A percentile compares a stretch with the other conserved stretches of the same genome.
These are phyloP conservation scores for Argyrosomus regius DNA, from an alignment of 2,797 vertebrate genomes.

Conservation along the genomic window DNA sequence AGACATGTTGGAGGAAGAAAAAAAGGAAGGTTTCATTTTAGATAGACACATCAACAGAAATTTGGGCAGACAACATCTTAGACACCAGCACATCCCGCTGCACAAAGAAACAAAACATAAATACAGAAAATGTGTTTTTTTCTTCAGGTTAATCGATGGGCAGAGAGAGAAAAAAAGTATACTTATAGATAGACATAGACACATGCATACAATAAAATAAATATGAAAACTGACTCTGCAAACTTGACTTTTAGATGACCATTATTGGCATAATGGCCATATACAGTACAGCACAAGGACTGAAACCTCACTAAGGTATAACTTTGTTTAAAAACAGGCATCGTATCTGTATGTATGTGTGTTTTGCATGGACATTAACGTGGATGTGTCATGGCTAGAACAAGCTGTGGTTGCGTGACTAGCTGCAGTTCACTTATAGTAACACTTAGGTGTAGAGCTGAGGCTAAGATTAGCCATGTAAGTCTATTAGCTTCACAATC, in stretches of 20 bases:
- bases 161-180: neutral
- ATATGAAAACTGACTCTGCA: neutral
- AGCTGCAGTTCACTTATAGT: constrained; percentile 25
- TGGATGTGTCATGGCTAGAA: neutral
- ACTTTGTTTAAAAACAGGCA: neutral
- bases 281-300: neutral
- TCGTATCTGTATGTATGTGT: constrained; percentile 5
- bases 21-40: constrained; percentile 71
- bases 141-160: neutral
- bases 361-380: neutral
- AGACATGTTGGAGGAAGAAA: constrained; percentile 74
- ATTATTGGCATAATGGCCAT: neutral
- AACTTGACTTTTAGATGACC: neutral
- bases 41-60: constrained; percentile 47
- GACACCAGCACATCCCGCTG: neutral
- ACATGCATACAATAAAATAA: neutral
- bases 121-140: neutral
- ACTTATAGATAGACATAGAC: neutral
- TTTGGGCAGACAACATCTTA: neutral
- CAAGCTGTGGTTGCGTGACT: constrained; percentile 45
- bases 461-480: constrained; percentile 54
- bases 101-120: neutral
- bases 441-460: constrained; percentile 26
- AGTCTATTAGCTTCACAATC: constrained; percentile 63
- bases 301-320: neutral